Percentiles rank a stretch among this genome's conserved stretches.
Evolutionary conservation across 1,140 invertebrate genomes (phyloP).

Genomic region (Nephotettix cincticeps): DNA sequence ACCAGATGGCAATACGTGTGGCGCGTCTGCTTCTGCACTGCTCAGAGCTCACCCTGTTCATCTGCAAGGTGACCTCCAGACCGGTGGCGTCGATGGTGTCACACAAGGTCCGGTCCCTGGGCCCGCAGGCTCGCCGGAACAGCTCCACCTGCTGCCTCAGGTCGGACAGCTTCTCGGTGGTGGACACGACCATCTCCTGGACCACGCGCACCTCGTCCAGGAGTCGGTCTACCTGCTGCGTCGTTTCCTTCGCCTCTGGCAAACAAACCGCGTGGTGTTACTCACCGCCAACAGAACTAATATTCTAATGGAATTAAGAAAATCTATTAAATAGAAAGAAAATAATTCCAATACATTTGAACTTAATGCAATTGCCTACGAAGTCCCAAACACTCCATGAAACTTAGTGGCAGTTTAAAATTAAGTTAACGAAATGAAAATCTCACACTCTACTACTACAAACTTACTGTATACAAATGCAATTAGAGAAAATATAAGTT

Average conservation of each 20-base stretch:
- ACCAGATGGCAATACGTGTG: too few relatives aligned
- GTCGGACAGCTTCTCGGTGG: constrained; percentile 46
- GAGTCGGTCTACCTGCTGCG: constrained; percentile 53
- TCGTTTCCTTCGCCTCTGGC: constrained; percentile 46
- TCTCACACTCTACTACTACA: too few relatives aligned
- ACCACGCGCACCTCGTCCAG: constrained; percentile 48
- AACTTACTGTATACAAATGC: too few relatives aligned
- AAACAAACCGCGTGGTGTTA: background rate
- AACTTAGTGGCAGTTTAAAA: too few relatives aligned
- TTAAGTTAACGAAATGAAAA: too few relatives aligned
- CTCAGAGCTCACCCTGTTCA: constrained; percentile 50
- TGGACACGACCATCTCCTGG: constrained; percentile 26
- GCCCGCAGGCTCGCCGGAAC: constrained; percentile 56
- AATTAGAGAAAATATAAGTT: too few relatives aligned
- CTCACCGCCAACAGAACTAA: too few relatives aligned
- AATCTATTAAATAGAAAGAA: background rate
- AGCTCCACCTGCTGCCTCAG: constrained; percentile 58
- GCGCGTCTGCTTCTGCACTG: too few relatives aligned
- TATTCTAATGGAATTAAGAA: too few relatives aligned
- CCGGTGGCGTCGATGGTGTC: constrained; percentile 62
- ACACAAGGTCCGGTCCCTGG: constrained; percentile 61
- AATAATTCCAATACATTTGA: too few relatives aligned
- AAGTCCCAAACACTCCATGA: too few relatives aligned
- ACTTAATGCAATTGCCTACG: too few relatives aligned
- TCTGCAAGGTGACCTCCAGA: constrained; percentile 51